Conservation (phyloP, 2,797 vertebrate genomes). For the Denticeps clupeoides region DNA sequence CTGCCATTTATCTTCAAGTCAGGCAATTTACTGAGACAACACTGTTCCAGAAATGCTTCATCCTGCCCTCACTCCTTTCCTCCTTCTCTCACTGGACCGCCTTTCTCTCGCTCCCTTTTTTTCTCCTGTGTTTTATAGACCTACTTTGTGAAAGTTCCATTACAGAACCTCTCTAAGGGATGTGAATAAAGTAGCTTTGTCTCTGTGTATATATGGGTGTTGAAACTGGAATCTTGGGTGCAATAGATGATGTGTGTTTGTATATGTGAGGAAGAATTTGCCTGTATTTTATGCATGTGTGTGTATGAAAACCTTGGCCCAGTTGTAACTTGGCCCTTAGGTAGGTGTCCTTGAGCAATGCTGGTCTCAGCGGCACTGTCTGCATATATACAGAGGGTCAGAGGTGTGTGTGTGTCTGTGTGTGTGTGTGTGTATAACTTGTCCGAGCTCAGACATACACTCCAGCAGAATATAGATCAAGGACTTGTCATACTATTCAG, state of each 20-base stretch:
- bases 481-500: no score
- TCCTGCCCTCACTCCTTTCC: no score
- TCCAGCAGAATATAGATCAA: no score
- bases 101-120: background rate
- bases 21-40: conserved; percentile 3
- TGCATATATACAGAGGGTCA: conserved; percentile 6
- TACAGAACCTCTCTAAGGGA: conserved; percentile 17
- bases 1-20: background rate
- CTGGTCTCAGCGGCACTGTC: background rate
- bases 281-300: background rate
- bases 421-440: conserved; percentile 2
- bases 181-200: conserved; percentile 15
- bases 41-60: background rate
- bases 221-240: no score
- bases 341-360: conserved; percentile 13
- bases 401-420: background rate
- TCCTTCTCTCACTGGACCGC: no score
- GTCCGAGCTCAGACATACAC: no score
- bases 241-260: background rate
- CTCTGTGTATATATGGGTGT: conserved; percentile 8
- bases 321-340: conserved; percentile 5
- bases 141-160: conserved; percentile 24
- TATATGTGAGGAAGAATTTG: background rate
- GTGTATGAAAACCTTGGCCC: background rate
- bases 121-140: conserved; percentile 2